Conservation (phyloP, 2,888 invertebrate genomes). For the Cephus nigrinus region DNA sequence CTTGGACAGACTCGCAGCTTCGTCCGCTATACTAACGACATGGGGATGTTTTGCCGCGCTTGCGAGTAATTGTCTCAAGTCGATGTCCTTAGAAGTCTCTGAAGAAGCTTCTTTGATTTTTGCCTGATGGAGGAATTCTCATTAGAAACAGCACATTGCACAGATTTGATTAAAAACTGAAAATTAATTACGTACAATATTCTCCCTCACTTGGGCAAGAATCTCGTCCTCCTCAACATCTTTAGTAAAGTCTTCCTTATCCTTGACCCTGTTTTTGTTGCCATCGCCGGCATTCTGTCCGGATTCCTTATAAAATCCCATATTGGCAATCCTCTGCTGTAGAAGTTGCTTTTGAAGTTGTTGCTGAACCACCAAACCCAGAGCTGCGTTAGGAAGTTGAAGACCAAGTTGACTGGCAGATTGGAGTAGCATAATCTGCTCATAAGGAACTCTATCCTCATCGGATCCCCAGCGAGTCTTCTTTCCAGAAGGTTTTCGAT, state of each 20-base stretch:
- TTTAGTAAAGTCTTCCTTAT: constrained; percentile 47
- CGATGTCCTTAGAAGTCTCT: constrained; percentile 61
- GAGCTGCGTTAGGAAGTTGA: constrained; percentile 54
- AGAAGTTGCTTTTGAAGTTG: constrained; percentile 46
- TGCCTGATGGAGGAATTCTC: constrained; percentile 25
- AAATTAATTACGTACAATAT: constrained; percentile 3
- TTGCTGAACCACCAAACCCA: constrained; percentile 55
- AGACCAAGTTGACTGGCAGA: constrained; percentile 60
- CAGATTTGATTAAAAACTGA: background rate
- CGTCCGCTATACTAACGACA: constrained; percentile 54
- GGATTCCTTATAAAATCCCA: constrained; percentile 44
- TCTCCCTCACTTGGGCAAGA: constrained; percentile 39
- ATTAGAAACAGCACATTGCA: background rate
- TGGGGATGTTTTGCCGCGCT: constrained; percentile 45
- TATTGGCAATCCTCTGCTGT: constrained; percentile 33
- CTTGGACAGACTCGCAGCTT: constrained; percentile 51
- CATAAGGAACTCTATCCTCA: constrained; percentile 61
- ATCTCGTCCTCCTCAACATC: constrained; percentile 49
- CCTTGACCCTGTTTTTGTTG: constrained; percentile 29
- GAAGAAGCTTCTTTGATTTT: constrained; percentile 35
- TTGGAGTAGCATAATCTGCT: constrained; percentile 60
- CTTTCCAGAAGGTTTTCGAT: constrained; percentile 59
- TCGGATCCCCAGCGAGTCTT: constrained; percentile 64
- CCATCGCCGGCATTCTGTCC: constrained; percentile 17
- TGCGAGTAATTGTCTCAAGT: constrained; percentile 63